Evolutionary conservation across 2,888 invertebrate genomes (phyloP), one percentile per base, ranked within the genome.

Genomic region (Agonum fuliginosum): DNA sequence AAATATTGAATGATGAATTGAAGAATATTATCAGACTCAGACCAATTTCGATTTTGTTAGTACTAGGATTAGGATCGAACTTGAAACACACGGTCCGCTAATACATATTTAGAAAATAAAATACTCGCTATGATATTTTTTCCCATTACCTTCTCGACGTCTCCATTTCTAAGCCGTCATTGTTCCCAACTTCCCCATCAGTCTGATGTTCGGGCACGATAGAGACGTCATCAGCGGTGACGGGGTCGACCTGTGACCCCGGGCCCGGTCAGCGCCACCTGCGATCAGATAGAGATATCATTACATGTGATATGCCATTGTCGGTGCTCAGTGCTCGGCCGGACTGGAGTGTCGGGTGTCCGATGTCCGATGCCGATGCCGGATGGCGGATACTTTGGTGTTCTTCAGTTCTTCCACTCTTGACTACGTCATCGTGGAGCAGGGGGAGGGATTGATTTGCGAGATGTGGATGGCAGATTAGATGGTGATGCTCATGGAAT

Each of bases 281-380:
- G 84, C 83, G 84, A 84, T 83, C 83, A 81, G 84, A 83, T 84
- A 84, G 82, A 84, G 83, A 84, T 84, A 84, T 84, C 84, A 84
- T 84, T 84, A 84, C 82, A 83, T 79, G 79, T 82, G 83, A 84
- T 83, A 75, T 67, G 81, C 81, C 70, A 82, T 82, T 82, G 82
- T 81, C 37, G 65, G 70, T 17, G n/a, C n/a, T n/a, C 27, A 10
- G 19, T 48, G 48, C 48, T 17, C 30, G 3, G 30, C 30, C 4
- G n/a, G n/a, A n/a, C n/a, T n/a, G n/a, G n/a, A 43, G 17, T 48
- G 17, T 48, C 48, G 48, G 17, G 27, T 54, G 54, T 54, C 54
- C 30, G 58, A 3, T 62, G 58, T 62, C 58, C n/a, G n/a, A n/a
- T n/a, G n/a, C 48, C 19, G 17, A 17, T 54, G 54, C 24, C 54